phyloP scores from a whole-genome alignment of 1,140 invertebrate genomes.

The Heliconius nattereri region DNA sequence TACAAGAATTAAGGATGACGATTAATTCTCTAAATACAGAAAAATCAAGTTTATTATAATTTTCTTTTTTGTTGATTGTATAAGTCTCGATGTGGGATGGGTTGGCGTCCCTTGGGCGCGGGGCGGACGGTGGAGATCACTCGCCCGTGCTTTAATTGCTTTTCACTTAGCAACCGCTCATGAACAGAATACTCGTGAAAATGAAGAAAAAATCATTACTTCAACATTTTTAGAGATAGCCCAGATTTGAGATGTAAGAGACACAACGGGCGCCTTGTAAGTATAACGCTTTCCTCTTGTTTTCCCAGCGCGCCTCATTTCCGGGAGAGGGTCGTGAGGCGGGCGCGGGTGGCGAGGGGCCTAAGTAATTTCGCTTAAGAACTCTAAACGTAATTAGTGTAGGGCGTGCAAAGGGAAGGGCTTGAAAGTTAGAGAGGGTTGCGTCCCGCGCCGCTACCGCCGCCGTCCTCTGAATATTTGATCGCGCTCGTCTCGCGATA shows the following conservation, averaged over 20 bases:
- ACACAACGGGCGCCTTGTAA: slow-evolving; percentile 70
- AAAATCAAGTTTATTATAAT: slow-evolving; percentile 70
- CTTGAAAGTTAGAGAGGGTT: slow-evolving; percentile 83
- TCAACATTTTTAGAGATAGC: slow-evolving; percentile 78
- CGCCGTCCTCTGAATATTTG: slow-evolving; percentile 79
- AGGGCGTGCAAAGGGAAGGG: slow-evolving; percentile 82
- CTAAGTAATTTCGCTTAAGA: slow-evolving; percentile 83
- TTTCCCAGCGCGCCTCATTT: slow-evolving; percentile 79
- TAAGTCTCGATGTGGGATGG: slow-evolving; percentile 54
- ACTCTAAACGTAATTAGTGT: slow-evolving; percentile 83
- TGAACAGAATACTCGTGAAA: slow-evolving; percentile 76
- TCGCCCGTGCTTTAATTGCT: slow-evolving; percentile 80
- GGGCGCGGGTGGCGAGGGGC: slow-evolving; percentile 74
- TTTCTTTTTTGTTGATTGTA: slow-evolving; percentile 70
- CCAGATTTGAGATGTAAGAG: slow-evolving; percentile 75
- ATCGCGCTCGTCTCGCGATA: slow-evolving; percentile 79
- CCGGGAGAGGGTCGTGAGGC: slow-evolving; percentile 71
- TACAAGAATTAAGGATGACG: slow-evolving; percentile 17
- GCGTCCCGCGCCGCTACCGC: slow-evolving; percentile 69
- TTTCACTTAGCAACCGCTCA: slow-evolving; percentile 81
- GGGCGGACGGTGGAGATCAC: slow-evolving; percentile 58
- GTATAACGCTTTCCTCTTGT: slow-evolving; percentile 77
- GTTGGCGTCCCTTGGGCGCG: slow-evolving; percentile 40
- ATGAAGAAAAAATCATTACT: slow-evolving; percentile 81
- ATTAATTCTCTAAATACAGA: slow-evolving; percentile 33